Evolutionary conservation across 1,140 invertebrate genomes (phyloP).

Genomic region (Orchestia grillus): DNA sequence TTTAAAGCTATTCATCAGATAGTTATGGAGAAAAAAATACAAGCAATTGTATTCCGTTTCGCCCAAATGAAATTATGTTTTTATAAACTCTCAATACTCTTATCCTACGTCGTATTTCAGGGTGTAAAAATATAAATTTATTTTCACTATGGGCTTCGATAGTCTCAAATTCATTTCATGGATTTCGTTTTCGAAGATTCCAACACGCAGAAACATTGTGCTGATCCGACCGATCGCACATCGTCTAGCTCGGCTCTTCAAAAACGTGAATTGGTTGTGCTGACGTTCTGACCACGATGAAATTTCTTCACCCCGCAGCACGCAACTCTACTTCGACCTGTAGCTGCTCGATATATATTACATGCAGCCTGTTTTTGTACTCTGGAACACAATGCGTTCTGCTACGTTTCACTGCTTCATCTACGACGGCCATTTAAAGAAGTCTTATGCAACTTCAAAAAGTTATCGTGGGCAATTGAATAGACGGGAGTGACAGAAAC

Average conservation of each 20-base stretch:
- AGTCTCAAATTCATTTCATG: too few relatives aligned
- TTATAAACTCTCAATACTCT: background rate
- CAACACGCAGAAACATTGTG: too few relatives aligned
- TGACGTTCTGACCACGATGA: background rate
- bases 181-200: too few relatives aligned
- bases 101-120: too few relatives aligned
- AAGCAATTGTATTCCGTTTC: background rate
- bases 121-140: too few relatives aligned
- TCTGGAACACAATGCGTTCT: background rate
- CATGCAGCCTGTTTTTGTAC: background rate
- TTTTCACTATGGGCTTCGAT: too few relatives aligned
- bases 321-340: background rate
- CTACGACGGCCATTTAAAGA: background rate
- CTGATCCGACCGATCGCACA: too few relatives aligned
- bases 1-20: background rate
- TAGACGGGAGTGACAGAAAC: background rate
- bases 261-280: background rate
- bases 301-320: background rate
- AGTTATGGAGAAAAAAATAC: too few relatives aligned
- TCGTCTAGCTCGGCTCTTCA: too few relatives aligned
- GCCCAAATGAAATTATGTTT: background rate
- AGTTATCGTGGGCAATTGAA: background rate
- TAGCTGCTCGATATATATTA: too few relatives aligned
- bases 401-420: background rate
- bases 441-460: background rate